Conservation (phyloP, 2,888 invertebrate genomes). For the Zhuqinia jingwanae region DNA sequence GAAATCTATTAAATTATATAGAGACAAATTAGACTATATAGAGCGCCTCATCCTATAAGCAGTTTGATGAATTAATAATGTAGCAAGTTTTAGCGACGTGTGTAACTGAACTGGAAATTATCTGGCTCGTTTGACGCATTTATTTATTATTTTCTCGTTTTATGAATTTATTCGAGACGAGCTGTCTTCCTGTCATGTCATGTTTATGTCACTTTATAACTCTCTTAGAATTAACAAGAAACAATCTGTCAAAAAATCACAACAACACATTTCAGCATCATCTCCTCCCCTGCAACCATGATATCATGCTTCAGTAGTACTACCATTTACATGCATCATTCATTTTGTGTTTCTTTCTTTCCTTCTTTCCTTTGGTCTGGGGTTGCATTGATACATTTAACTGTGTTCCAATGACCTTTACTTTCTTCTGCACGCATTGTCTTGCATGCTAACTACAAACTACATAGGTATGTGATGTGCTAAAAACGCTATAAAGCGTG, state of each 20-base stretch:
- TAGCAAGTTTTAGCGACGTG: too few relatives aligned
- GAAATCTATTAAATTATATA: too few relatives aligned
- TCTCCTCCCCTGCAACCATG: too few relatives aligned
- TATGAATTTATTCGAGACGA: slow-evolving; percentile 3
- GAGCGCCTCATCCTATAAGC: too few relatives aligned
- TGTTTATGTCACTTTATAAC: slow-evolving; percentile 56
- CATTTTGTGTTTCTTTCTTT: not conserved
- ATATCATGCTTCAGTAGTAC: slow-evolving; percentile 34
- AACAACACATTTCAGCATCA: slow-evolving; percentile 13
- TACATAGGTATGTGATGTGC: too few relatives aligned
- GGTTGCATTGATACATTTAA: slow-evolving; percentile 22
- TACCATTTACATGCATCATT: not conserved
- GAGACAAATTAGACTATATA: too few relatives aligned
- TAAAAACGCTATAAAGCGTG: too few relatives aligned
- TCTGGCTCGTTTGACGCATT: not conserved
- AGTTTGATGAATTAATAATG: too few relatives aligned
- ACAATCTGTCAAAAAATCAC: slow-evolving; percentile 61
- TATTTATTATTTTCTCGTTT: too few relatives aligned
- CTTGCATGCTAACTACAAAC: not conserved
- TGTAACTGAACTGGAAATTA: too few relatives aligned
- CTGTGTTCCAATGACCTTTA: slow-evolving; percentile 49
- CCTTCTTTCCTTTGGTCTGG: too few relatives aligned
- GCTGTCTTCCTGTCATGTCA: slow-evolving; percentile 67
- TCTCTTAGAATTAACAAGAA: slow-evolving; percentile 32
- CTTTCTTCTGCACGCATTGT: not conserved